These are phyloP conservation scores for Myopa testacea DNA, from an alignment of 2,888 invertebrate genomes.

Conservation along the genomic window DNA sequence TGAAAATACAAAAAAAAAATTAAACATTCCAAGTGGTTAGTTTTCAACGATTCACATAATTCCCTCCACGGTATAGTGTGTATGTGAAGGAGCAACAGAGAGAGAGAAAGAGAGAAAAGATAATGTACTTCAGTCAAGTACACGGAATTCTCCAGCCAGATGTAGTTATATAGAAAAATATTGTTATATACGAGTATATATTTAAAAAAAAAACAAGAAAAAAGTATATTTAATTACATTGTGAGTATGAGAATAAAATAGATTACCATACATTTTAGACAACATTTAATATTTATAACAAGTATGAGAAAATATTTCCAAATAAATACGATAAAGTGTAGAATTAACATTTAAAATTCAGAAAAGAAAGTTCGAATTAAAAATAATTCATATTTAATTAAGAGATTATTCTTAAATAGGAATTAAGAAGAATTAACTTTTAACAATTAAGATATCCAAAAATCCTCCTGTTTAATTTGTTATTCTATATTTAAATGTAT, in stretches of 20 bases:
- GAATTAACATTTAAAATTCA: too few relatives aligned
- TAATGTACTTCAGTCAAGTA: conserved; percentile 66
- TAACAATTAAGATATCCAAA: background rate
- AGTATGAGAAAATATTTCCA: too few relatives aligned
- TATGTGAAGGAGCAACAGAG: background rate
- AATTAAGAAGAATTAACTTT: background rate
- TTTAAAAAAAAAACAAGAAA: conserved; percentile 29
- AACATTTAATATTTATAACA: background rate
- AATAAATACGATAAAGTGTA: too few relatives aligned
- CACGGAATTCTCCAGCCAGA: conserved; percentile 69
- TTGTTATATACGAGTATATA: conserved; percentile 40
- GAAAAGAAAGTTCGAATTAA: too few relatives aligned
- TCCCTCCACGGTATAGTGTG: background rate
- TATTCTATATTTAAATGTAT: too few relatives aligned
- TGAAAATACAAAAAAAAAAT: background rate
- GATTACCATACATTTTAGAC: background rate
- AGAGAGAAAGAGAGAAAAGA: conserved; percentile 43
- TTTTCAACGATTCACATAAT: conserved; percentile 37
- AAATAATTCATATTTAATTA: too few relatives aligned
- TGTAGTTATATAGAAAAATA: conserved; percentile 58
- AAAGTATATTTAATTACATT: conserved; percentile 25
- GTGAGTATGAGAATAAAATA: background rate
- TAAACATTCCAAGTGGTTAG: conserved; percentile 52
- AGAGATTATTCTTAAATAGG: background rate
- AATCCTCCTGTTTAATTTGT: background rate